Evolutionary conservation across 1,140 invertebrate genomes (phyloP).

Genomic region (Chelonus insularis): DNA sequence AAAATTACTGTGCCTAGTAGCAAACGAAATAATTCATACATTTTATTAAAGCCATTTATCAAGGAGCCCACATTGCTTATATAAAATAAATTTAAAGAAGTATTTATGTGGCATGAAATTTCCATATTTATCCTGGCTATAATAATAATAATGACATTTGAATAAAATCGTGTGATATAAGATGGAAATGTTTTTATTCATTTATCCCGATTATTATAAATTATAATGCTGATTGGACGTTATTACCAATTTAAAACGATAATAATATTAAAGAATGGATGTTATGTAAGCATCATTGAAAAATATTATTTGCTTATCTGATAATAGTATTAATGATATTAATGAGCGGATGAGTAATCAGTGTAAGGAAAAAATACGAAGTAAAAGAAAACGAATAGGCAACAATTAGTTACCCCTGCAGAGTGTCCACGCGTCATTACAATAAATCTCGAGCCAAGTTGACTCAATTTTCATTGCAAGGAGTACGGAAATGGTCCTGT

Average conservation of each 20-base stretch:
- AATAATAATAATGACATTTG: too few species aligned
- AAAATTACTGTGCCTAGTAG: too few species aligned
- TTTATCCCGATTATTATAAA: background rate
- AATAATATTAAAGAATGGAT: background rate
- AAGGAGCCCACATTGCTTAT: too few species aligned
- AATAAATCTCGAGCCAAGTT: conserved; percentile 47
- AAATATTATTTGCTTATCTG: background rate
- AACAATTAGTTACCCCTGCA: conserved; percentile 38
- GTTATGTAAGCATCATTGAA: background rate
- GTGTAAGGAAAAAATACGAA: background rate
- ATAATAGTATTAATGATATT: too few species aligned
- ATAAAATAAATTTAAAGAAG: too few species aligned
- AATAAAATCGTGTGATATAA: too few species aligned
- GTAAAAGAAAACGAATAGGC: conserved; percentile 25
- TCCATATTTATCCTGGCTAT: too few species aligned
- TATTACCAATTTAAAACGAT: conserved; percentile 2
- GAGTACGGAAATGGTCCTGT: conserved; percentile 51
- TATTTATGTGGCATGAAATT: too few species aligned
- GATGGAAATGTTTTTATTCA: too few species aligned
- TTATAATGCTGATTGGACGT: background rate
- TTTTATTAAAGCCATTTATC: too few species aligned
- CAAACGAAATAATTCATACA: too few species aligned
- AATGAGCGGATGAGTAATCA: background rate
- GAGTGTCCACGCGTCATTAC: conserved; percentile 39
- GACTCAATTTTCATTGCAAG: conserved; percentile 24